Base-by-base conservation (phyloP, 2,888 invertebrate genomes). In the Zygothrica quintamaculata region DNA sequence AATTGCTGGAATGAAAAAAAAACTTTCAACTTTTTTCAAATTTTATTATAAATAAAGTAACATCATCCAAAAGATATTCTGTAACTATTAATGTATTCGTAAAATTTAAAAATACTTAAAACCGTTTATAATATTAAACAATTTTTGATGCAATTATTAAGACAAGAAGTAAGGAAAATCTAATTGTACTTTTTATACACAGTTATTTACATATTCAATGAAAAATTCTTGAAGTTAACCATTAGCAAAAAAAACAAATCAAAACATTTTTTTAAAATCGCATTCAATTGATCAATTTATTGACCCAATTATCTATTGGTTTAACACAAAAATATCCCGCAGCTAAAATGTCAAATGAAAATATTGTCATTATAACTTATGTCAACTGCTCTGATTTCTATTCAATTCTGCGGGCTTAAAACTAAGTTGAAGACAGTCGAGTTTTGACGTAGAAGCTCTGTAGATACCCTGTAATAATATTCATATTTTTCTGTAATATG, bases 361-460 rank as follows among this genome's bases (percentile, higher is more conserved):
- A 76, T 65, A 61, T 64, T 42, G 64, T 48, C 47, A 60, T 42
- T 57, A 84, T 77, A 80, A 74, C 80, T 78, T 77, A 84, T 60
- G 66, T 61, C 62, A 51, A 62, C 13, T 62, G 36, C 12, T 43
- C 26, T 34, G 42, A 58, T 74, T 58, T 72, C 33, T 0, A 22
- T 22, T 22, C 18, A 56, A 60, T 47, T 50, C 29, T 37, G 42
- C 66, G 39, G 55, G 66, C 40, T 18, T 12, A 13, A 22, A n/a
- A n/a, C n/a, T n/a, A n/a, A n/a, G n/a, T n/a, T n/a, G n/a, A n/a
- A n/a, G n/a, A n/a, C n/a, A n/a, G n/a, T n/a, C n/a, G n/a, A n/a
- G n/a, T n/a, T n/a, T n/a, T n/a, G n/a, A n/a, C n/a, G n/a, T n/a
- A n/a, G n/a, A n/a, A n/a, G n/a, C n/a, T n/a, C n/a, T n/a, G n/a